Conservation (phyloP, 2,113 vertebrate genomes). For the Pelusios castaneus region DNA sequence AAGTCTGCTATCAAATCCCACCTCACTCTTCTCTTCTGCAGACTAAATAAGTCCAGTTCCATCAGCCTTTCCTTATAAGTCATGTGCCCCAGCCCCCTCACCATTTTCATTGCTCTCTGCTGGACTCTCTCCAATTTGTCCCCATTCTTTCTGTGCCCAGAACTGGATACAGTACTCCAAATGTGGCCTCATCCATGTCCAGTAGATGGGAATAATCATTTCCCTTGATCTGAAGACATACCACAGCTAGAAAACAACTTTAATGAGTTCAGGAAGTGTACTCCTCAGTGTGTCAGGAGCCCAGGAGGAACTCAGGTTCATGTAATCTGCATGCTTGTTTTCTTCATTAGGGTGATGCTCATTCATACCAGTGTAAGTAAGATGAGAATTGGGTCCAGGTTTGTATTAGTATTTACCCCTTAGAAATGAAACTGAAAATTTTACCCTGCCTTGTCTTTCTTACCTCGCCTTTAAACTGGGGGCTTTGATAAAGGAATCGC, state of each 20-base stretch:
- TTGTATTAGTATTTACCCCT: not conserved
- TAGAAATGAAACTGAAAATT: not conserved
- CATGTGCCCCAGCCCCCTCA: no score
- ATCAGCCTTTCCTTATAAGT: no score
- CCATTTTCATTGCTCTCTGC: no score
- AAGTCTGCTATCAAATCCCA: no score
- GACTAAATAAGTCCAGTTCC: no score
- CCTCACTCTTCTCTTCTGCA: no score
- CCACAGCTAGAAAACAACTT: not conserved
- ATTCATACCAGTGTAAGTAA: not conserved
- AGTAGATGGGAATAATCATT: no score
- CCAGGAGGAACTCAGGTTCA: not conserved
- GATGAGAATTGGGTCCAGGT: not conserved
- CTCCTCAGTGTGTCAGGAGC: not conserved
- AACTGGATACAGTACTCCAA: no score
- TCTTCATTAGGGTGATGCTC: not conserved
- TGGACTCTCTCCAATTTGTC: no score
- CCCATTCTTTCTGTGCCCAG: no score
- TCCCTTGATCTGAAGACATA: not conserved
- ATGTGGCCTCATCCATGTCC: no score
- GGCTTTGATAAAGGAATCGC: not conserved
- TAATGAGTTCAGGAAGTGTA: not conserved
- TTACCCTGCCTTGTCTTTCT: not conserved
- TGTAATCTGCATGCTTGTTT: not conserved
- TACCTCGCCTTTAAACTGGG: fast-evolving